These are phyloP conservation scores for Antidorcas marsupialis DNA, from an alignment of 2,113 vertebrate species.

Conservation along the genomic window DNA sequence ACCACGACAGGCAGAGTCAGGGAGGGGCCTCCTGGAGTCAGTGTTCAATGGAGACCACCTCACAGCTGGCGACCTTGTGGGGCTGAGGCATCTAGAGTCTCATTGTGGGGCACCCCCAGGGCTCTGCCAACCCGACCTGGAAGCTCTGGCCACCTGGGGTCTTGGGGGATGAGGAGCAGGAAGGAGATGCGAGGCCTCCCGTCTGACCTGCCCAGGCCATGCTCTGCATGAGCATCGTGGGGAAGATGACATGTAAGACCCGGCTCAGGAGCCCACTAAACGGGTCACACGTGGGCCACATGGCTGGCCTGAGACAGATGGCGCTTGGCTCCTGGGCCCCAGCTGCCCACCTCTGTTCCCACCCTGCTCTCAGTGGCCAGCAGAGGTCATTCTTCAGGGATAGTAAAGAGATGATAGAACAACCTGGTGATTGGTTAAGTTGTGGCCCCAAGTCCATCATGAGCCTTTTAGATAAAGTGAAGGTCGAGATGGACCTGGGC, in stretches of 20 bases:
- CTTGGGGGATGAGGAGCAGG: neutral
- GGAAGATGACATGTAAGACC: neutral
- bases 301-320: rapidly evolving
- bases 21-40: neutral
- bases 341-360: neutral
- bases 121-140: neutral
- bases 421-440: neutral
- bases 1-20: neutral
- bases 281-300: rapidly evolving
- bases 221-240: rapidly evolving
- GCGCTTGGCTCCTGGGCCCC: neutral
- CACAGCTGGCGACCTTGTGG: neutral
- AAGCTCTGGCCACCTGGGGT: neutral
- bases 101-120: neutral
- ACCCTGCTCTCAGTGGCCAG: neutral
- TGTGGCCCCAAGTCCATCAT: neutral
- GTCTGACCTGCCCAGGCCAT: neutral
- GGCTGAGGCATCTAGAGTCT: neutral
- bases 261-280: neutral
- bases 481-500: neutral
- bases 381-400: neutral
- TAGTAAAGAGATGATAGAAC: neutral
- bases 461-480: neutral
- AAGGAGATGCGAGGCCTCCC: neutral
- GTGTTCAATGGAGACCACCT: neutral